phyloP scores from a whole-genome alignment of 2,797 vertebrate species.

The Tokudaia tokunoshimensis region DNA sequence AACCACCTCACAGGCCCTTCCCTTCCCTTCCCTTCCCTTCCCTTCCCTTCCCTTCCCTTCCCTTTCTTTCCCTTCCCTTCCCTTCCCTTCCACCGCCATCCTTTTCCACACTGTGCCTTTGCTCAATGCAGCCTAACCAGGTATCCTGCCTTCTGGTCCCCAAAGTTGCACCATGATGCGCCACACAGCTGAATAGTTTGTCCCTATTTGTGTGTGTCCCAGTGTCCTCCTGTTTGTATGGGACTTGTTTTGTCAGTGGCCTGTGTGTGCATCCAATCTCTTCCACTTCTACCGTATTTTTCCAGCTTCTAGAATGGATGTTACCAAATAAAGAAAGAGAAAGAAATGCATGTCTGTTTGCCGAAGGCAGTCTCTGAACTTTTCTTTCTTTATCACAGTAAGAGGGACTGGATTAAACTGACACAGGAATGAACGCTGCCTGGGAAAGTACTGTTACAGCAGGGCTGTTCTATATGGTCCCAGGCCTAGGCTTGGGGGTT shows the following conservation, averaged over 20 bases:
- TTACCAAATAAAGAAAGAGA: constrained; percentile 70
- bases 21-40: background rate
- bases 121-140: background rate
- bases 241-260: no score
- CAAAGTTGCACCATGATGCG: background rate
- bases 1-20: background rate
- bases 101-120: background rate
- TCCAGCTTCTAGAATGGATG: background rate
- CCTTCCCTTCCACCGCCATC: background rate
- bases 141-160: background rate
- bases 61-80: background rate
- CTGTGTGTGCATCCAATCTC: background rate
- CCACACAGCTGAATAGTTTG: background rate
- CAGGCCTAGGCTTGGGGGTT: background rate
- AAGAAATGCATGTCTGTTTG: background rate
- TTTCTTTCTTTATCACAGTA: background rate
- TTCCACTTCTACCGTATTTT: background rate
- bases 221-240: background rate
- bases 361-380: background rate
- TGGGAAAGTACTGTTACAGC: background rate
- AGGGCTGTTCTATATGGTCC: background rate
- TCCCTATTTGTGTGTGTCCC: background rate
- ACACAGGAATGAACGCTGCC: background rate
- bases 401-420: background rate
- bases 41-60: background rate